Base-by-base conservation (phyloP, 2,113 vertebrate genomes). In the Plecotus auritus region DNA sequence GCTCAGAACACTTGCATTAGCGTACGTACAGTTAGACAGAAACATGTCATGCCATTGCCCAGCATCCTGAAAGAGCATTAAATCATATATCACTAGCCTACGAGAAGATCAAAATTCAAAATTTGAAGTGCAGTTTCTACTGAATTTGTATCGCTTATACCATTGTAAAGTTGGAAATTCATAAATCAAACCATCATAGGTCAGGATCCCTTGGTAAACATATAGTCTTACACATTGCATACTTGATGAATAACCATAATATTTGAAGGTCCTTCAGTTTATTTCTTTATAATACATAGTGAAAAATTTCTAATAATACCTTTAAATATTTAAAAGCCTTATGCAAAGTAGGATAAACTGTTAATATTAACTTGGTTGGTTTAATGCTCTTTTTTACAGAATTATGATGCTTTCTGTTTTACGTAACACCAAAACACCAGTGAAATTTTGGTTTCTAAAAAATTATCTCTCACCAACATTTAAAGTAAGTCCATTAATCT, bases 371-470 rank as follows among this genome's bases (percentile, higher is more conserved):
- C 72, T 95, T 94, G 11, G 90, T 96, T 86, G 73, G 73, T 90
- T 97, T 96, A 89, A 42, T 96, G n/a, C 97, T 97, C 67, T 96
- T 96, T 97, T 83, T 98, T 98, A 97, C 98, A 99, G 99, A 99
- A 99, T 99, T 97, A 99, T 99, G 99, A 99, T 99, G 99, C 98
- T 99, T 83, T 99, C 99, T 69, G 99, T 99, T 93, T 98, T 99
- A 87, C 99, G 97, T 73, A 98, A 99, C 95, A 99, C 99, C 89
- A 98, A 99, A 98, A 99, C 99, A 32, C 99, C 99, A 14, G 99
- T 99, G 97, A 99, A 99, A 98, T 99, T 99, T 98, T 99, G 99
- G 99, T 99, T 99, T 98, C 98, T 99, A 97, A 99, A 99, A 98
- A 99, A 99, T 97, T 99, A 99, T 94, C 99, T 99, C 74, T 99